phyloP scores from a whole-genome alignment of 2,797 vertebrate species.

The Chaunax sp. region DNA sequence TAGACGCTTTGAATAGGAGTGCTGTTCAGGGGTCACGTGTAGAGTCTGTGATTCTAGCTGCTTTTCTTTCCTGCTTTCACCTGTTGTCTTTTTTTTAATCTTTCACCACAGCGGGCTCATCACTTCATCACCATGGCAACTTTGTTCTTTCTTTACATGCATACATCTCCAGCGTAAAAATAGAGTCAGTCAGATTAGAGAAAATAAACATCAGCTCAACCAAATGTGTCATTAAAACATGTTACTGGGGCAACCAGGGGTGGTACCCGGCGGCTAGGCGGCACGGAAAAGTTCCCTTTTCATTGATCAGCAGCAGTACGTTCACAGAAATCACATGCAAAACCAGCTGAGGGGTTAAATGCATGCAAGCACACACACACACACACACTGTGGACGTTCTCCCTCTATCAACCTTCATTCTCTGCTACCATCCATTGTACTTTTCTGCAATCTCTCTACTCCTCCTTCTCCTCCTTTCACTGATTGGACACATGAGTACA shows the following conservation, averaged over 20 bases:
- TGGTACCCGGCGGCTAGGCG: slow-evolving; percentile 50
- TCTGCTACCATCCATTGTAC: slow-evolving; percentile 8
- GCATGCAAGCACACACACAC: slow-evolving; percentile 1
- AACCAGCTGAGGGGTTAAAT: not conserved
- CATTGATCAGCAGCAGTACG: slow-evolving; percentile 39
- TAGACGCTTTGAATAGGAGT: slow-evolving; percentile 31
- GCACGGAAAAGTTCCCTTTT: slow-evolving; percentile 30
- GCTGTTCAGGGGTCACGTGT: slow-evolving; percentile 11
- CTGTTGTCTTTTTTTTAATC: slow-evolving; percentile 16
- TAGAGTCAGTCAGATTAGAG: slow-evolving; percentile 59
- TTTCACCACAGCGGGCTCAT: slow-evolving; percentile 27
- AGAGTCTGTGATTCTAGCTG: not conserved
- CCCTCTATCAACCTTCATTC: slow-evolving; percentile 27
- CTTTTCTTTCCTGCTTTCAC: slow-evolving; percentile 3
- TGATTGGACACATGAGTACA: slow-evolving; percentile 44
- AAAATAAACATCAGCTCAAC: slow-evolving; percentile 69
- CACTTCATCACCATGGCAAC: slow-evolving; percentile 67
- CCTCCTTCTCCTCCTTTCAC: not conserved
- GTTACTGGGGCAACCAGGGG: slow-evolving; percentile 70
- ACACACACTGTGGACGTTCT: slow-evolving; percentile 11
- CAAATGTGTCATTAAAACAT: slow-evolving; percentile 63
- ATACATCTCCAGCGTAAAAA: slow-evolving; percentile 53
- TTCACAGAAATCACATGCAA: slow-evolving; percentile 9
- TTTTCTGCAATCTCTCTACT: not conserved
- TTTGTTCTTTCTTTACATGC: slow-evolving; percentile 52